Base-by-base conservation (phyloP, 2,797 vertebrate genomes). In the Tragelaphus eurycerus region DNA sequence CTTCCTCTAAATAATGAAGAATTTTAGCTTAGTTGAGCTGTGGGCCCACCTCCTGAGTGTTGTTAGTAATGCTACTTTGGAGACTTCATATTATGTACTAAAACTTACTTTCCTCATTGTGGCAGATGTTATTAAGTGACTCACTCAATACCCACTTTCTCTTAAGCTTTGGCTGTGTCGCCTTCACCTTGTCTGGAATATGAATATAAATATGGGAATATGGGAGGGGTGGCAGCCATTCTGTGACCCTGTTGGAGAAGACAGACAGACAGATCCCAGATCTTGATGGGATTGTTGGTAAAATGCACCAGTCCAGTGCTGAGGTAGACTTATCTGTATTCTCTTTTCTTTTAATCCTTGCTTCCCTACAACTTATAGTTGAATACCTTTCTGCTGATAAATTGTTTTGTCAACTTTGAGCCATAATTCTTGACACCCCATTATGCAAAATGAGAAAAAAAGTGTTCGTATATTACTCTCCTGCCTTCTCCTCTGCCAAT, bases 401-500 rank as follows among this genome's bases (percentile, higher is more conserved):
- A 86, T 50, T 94, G 38, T 89, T 93, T 74, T 84, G 78, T 82
- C 50, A 88, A 59, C 52, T 88, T 90, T 62, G n/a, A 43, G 64
- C 46, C 43, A 59, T 93, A 94, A 97, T n/a, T 74, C 59, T 93
- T 95, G 93, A 90, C 15, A 97, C 31, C 23, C 6, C 38, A 67
- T 92, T 87, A 89, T 67, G 76, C 48, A 89, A 92, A 97, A 81
- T 64, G 67, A 92, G 23, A 43, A 54, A 50, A 27, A 89, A 29
- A 81, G 6, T 2, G 2, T 90, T 34, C 10, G 25, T 48, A 6
- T 71, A n/a, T 95, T 93, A 46, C 17, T 95, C 17, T 93, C 74
- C 25, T 95, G 46, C 71, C 87, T 67, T 92, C 59, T 94, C 67
- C 21, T 96, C 43, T 96, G 88, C 60, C 52, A 89, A 0, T 94